phyloP scores from a whole-genome alignment of 2,113 vertebrate genomes.

The Laticauda laticaudata region DNA sequence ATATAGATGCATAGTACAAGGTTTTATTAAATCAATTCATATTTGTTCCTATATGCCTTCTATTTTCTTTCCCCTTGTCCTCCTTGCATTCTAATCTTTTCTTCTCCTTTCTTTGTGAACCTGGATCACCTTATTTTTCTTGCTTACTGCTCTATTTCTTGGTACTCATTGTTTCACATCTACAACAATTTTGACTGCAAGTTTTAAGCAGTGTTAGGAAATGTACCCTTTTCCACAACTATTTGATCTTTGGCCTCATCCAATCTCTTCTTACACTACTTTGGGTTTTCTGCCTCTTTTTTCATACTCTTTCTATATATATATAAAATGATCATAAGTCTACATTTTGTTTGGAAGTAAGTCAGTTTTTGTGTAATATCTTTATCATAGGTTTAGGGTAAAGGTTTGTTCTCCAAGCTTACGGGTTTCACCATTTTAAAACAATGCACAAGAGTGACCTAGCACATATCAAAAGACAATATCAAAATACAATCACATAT shows the following conservation, averaged over 20 bases:
- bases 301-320: background rate
- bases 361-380: background rate
- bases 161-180: background rate
- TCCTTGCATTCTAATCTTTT: background rate
- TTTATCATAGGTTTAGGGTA: background rate
- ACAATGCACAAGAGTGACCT: background rate
- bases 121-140: background rate
- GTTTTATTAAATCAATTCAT: background rate
- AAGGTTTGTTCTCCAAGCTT: no score
- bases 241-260: background rate
- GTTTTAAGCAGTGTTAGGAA: background rate
- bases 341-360: background rate
- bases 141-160: background rate
- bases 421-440: background rate
- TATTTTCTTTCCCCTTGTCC: background rate
- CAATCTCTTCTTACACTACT: background rate
- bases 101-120: background rate
- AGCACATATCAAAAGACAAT: background rate
- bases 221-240: background rate
- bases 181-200: background rate
- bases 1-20: background rate
- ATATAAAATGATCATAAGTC: background rate
- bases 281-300: background rate
- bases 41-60: background rate
- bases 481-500: background rate